These are phyloP conservation scores for Synergus itoensis DNA, from an alignment of 2,888 invertebrate genomes.

Conservation along the genomic window DNA sequence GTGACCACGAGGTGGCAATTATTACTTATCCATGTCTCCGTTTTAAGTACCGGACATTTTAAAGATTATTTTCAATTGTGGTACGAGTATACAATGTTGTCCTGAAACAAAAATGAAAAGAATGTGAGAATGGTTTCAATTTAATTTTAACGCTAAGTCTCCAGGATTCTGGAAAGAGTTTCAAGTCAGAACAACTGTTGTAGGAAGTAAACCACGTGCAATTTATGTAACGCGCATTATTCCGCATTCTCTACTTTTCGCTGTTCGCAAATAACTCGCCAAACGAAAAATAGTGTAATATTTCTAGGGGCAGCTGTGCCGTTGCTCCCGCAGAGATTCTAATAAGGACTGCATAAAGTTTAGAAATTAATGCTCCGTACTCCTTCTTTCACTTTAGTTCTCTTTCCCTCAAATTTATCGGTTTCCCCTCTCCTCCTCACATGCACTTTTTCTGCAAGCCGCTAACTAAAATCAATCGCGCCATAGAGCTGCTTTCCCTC, in stretches of 20 bases:
- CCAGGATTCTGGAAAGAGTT: constrained; percentile 17
- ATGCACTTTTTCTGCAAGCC: constrained; percentile 37
- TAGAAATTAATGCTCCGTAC: constrained; percentile 35
- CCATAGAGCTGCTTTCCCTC: constrained; percentile 29
- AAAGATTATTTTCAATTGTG: not conserved
- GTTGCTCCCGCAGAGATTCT: constrained; percentile 39
- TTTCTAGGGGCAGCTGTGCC: constrained; percentile 38
- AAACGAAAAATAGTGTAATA: constrained; percentile 43
- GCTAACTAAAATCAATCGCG: constrained; percentile 41
- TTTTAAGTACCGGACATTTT: too few relatives aligned
- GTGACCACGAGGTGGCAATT: not conserved
- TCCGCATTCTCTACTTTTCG: constrained; percentile 26
- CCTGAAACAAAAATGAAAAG: not conserved
- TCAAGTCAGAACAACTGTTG: constrained; percentile 25
- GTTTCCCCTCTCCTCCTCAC: constrained; percentile 24
- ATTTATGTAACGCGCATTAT: constrained; percentile 39
- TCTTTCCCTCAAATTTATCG: constrained; percentile 33
- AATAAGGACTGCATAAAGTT: constrained; percentile 42
- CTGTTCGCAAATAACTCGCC: constrained; percentile 42
- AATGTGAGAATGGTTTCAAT: not conserved
- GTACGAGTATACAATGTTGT: not conserved
- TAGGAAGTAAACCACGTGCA: constrained; percentile 30
- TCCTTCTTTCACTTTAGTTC: constrained; percentile 28
- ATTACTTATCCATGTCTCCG: not conserved
- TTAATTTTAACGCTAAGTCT: not conserved